Evolutionary conservation across 2,113 vertebrate genomes (phyloP).

Genomic region (Lagopus leucura): DNA sequence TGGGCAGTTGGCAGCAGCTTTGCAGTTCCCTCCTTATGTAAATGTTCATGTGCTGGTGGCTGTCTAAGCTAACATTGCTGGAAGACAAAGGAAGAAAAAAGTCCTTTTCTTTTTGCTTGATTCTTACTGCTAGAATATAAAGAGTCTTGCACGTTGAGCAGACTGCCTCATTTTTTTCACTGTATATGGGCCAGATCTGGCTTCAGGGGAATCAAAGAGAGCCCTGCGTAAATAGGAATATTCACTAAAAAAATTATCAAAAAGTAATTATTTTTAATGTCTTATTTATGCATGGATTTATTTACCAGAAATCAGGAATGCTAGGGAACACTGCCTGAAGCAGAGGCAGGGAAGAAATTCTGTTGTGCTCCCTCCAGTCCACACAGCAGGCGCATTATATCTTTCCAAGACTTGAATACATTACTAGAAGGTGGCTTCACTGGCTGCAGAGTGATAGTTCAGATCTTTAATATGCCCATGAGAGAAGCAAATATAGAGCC

Average conservation of each 20-base stretch:
- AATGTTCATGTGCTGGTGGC: slow-evolving; percentile 66
- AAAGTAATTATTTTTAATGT: slow-evolving; percentile 34
- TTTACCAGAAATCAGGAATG: slow-evolving; percentile 18
- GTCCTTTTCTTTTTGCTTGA: slow-evolving; percentile 53
- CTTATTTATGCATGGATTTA: slow-evolving; percentile 40
- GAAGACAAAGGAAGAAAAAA: slow-evolving; percentile 62
- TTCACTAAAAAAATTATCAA: slow-evolving; percentile 62
- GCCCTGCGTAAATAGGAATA: slow-evolving; percentile 25
- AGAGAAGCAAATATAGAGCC: not conserved
- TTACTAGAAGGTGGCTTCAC: not conserved
- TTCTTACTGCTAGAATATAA: slow-evolving; percentile 27
- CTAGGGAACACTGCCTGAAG: not conserved
- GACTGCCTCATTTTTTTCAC: slow-evolving; percentile 53
- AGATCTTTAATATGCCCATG: not conserved
- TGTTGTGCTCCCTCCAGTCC: not conserved
- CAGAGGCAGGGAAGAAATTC: not conserved
- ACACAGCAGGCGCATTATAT: not conserved
- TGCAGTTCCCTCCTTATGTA: slow-evolving; percentile 61
- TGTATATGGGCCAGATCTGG: slow-evolving; percentile 65
- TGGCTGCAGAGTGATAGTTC: not conserved
- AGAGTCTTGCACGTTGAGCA: slow-evolving; percentile 46
- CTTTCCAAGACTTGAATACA: not conserved
- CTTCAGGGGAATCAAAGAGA: slow-evolving; percentile 52
- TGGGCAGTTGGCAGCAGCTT: slow-evolving; percentile 68
- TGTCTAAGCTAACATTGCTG: slow-evolving; percentile 51